Base-by-base conservation (phyloP, 2,888 invertebrate species). In the Dorcus parallelipipedus region DNA sequence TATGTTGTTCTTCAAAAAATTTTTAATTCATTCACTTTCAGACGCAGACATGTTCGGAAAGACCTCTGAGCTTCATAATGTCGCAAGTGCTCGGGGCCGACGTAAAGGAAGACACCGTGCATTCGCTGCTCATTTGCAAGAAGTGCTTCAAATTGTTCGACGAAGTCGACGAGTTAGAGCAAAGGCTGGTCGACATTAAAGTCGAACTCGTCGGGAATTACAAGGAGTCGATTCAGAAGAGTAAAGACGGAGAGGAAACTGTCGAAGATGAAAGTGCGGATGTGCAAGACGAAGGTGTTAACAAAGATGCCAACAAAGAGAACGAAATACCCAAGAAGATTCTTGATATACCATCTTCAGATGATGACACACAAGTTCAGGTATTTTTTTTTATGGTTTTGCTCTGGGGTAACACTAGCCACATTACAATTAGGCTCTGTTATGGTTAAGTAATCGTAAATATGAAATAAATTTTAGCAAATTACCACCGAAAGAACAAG, bases 131-230 rank as follows among this genome's bases (percentile, higher is more conserved):
- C 14, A 71, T 90, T 2, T 91, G 90, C 73, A 86, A 84, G 70
- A 88, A 87, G 67, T 91, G 90, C 72, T 84, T 81, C 64, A 84
- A 84, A 69, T 70, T 82, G 6, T 81, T 86, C 50, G 78, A 82
- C 17, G 88, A 89, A 75, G 83, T 84, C 64, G 86, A 87, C 60
- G 82, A 82, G 54, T 71, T 86, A 43, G 81, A 84, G 70, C 77
- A 74, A 20, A 68, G 82, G 73, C 54, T 83, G 57, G 69, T 73
- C 4, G 81, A 83, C 67, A 76, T 85, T 8, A 84, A 81, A 67
- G 66, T 73, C 48, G 83, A 84, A 65, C 71, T 86, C n/a, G 73
- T 77, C 38, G 76, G 73, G n/a, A 81, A 78, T 66, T 84, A 83
- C 67, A 80, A 65, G 42, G 63, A 54, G 41, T 64, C 71, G 0